These are phyloP conservation scores for Pampusana beccarii DNA, from an alignment of 2,113 vertebrate species.

Conservation along the genomic window DNA sequence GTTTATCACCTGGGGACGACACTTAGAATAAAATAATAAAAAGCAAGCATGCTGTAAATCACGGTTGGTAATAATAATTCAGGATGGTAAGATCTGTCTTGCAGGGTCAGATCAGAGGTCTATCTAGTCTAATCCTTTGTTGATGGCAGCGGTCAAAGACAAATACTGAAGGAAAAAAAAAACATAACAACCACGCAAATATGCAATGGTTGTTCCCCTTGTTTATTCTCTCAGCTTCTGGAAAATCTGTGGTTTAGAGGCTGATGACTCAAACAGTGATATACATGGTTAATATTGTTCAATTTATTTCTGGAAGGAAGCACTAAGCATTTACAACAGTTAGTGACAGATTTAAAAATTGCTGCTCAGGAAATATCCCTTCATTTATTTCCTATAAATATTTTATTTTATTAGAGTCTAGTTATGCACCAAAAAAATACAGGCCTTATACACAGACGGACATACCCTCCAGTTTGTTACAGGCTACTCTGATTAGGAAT, in stretches of 20 bases:
- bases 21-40: neutral
- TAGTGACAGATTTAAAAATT: conserved; percentile 68
- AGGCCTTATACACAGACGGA: neutral
- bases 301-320: conserved; percentile 52
- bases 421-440: neutral
- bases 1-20: neutral
- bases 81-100: neutral
- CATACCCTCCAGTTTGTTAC: neutral
- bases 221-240: neutral
- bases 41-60: neutral
- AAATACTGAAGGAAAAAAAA: neutral
- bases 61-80: neutral
- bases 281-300: conserved; percentile 14
- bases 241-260: neutral
- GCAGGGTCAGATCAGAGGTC: neutral
- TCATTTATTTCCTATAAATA: conserved; percentile 70
- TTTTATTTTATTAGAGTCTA: conserved; percentile 41
- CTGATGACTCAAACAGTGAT: neutral
- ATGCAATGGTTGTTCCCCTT: neutral
- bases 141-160: neutral
- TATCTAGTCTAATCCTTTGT: neutral
- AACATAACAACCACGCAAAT: neutral
- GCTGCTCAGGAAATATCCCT: conserved; percentile 34
- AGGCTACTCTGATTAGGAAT: neutral
- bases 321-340: conserved; percentile 56